These are phyloP conservation scores for Chloroclystis v-ata DNA, from an alignment of 2,888 invertebrate genomes.

Conservation along the genomic window DNA sequence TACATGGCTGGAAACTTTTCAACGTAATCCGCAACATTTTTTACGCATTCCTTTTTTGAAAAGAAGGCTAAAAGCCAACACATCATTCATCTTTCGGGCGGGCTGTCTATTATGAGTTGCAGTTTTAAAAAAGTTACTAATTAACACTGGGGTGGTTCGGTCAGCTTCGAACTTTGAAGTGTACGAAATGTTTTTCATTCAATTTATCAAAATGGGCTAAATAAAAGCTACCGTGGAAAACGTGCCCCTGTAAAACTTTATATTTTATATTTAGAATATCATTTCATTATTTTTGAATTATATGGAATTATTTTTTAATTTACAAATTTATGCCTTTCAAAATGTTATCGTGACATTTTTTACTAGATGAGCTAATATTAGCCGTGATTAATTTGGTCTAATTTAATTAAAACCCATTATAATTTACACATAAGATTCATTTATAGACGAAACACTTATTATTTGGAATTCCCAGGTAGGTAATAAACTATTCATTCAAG, in stretches of 20 bases:
- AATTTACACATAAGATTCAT: no score
- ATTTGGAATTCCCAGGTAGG: conserved; percentile 39
- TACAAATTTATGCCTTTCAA: no score
- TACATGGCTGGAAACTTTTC: conserved; percentile 10
- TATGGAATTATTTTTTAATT: no score
- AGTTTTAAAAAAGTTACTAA: conserved; percentile 75
- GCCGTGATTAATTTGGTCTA: no score
- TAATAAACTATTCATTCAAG: conserved; percentile 70
- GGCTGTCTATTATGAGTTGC: conserved; percentile 77
- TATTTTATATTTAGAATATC: no score
- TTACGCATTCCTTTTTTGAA: conserved; percentile 34
- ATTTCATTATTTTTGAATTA: no score
- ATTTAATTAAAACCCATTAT: no score
- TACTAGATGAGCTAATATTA: no score
- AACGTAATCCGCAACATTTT: conserved; percentile 7
- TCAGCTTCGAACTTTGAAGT: conserved; percentile 65
- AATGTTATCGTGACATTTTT: no score
- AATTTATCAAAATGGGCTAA: conserved; percentile 66
- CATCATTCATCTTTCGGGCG: conserved; percentile 73
- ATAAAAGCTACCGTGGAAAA: conserved; percentile 57
- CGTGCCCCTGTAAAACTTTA: no score
- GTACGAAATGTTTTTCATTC: conserved; percentile 43
- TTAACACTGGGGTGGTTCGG: conserved; percentile 63
- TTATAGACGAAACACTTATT: neutral
- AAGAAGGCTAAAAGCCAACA: conserved; percentile 49